phyloP scores from a whole-genome alignment of 2,888 invertebrate species.

The Griposia aprilina region DNA sequence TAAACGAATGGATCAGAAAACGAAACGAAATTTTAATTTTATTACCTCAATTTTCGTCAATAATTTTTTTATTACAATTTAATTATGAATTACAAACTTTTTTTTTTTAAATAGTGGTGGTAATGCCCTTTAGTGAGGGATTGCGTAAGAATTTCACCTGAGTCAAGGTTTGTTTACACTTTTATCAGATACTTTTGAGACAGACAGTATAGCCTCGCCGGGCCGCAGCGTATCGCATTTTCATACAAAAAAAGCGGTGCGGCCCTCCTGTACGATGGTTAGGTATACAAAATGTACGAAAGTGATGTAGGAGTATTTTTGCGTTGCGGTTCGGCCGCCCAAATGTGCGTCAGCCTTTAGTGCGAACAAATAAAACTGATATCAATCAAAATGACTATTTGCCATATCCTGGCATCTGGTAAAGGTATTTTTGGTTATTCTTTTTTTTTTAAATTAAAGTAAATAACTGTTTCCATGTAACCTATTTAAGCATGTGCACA shows the following conservation, averaged over 20 bases:
- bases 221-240: background rate
- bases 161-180: background rate
- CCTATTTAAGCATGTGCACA: conserved; percentile 5
- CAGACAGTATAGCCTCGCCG: background rate
- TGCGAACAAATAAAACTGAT: background rate
- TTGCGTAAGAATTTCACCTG: background rate
- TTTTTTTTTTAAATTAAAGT: background rate
- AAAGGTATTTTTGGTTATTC: background rate
- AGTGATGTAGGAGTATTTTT: background rate
- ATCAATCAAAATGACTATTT: background rate
- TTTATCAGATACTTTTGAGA: conserved; percentile 7
- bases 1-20: conserved; percentile 1
- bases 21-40: background rate
- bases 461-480: background rate
- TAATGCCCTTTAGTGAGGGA: no score
- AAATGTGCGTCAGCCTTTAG: background rate
- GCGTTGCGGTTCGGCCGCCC: background rate
- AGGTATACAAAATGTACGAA: background rate
- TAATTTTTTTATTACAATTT: background rate
- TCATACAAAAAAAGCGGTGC: background rate
- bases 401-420: background rate
- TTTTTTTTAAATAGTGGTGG: no score
- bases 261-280: background rate
- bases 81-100: no score
- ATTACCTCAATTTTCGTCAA: background rate